These are phyloP conservation scores for Rhagophthalmus giganteus DNA, from an alignment of 2,888 invertebrate genomes.

Conservation along the genomic window DNA sequence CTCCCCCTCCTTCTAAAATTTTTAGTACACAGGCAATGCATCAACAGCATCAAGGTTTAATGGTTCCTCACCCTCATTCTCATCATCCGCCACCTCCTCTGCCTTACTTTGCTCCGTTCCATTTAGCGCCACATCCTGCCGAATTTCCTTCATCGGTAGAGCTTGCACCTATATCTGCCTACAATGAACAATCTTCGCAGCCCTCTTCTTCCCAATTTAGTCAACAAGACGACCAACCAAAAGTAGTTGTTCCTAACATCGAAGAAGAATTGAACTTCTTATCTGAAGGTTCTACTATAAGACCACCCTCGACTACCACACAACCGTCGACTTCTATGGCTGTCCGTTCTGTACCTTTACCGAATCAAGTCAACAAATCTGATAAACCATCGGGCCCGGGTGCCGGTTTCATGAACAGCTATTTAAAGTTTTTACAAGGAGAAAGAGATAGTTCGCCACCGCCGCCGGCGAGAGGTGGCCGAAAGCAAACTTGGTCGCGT, in stretches of 20 bases:
- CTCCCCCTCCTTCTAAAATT: constrained; percentile 70
- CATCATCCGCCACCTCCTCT: constrained; percentile 65
- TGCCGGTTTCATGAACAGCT: constrained; percentile 84
- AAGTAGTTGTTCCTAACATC: constrained; percentile 86
- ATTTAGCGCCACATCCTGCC: constrained; percentile 67
- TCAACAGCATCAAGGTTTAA: constrained; percentile 56
- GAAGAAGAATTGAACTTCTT: constrained; percentile 86
- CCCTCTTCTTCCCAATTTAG: constrained; percentile 35
- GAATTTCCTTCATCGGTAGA: constrained; percentile 70
- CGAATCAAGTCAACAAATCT: constrained; percentile 59
- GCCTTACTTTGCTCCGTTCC: constrained; percentile 78
- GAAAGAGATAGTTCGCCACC: constrained; percentile 82
- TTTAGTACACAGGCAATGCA: constrained; percentile 60
- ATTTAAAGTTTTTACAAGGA: constrained; percentile 81
- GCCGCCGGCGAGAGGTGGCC: constrained; percentile 67
- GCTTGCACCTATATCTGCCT: constrained; percentile 63
- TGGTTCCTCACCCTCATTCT: constrained; percentile 66
- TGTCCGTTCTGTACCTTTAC: no score
- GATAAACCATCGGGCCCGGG: constrained; percentile 67
- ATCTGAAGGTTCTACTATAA: constrained; percentile 56
- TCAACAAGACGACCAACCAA: constrained; percentile 66
- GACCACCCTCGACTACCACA: constrained; percentile 10
- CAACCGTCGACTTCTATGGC: constrained; percentile 42
- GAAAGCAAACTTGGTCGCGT: constrained; percentile 69
- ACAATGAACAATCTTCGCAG: constrained; percentile 54